These are phyloP conservation scores for Embiotoca jacksoni DNA, from an alignment of 2,113 vertebrate genomes.

Conservation along the genomic window DNA sequence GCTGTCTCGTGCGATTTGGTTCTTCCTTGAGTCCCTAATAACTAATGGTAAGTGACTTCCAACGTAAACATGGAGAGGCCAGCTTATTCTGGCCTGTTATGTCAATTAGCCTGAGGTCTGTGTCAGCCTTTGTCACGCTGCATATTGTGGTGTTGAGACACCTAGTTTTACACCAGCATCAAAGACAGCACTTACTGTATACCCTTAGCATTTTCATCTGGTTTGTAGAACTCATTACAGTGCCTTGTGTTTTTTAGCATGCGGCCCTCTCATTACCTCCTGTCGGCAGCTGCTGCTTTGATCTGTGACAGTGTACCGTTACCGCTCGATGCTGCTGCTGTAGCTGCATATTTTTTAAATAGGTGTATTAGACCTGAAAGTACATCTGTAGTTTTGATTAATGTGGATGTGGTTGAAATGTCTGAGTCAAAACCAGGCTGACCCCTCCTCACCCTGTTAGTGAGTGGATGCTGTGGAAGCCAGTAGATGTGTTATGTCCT, in stretches of 20 bases:
- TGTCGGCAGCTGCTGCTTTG: conserved; percentile 44
- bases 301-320: conserved; percentile 51
- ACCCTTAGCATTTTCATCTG: conserved; percentile 34
- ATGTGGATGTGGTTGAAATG: conserved; percentile 44
- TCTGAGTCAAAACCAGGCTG: conserved; percentile 27
- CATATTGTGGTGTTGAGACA: conserved; percentile 35
- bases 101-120: conserved; percentile 68
- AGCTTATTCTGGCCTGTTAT: conserved; percentile 70
- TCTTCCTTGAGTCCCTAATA: conserved; percentile 63
- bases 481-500: conserved; percentile 42
- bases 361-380: conserved; percentile 41
- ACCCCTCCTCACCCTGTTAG: conserved; percentile 56
- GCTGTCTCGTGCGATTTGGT: conserved; percentile 52
- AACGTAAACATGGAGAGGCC: conserved; percentile 81
- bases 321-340: conserved; percentile 10
- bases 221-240: conserved; percentile 49
- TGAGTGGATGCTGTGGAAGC: conserved; percentile 17
- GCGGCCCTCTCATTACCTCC: conserved; percentile 47
- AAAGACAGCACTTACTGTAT: conserved; percentile 27
- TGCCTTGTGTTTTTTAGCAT: conserved; percentile 50
- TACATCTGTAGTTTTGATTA: conserved; percentile 61
- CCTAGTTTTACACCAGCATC: conserved; percentile 22
- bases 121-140: conserved; percentile 81
- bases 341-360: conserved; percentile 35
- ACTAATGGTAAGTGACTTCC: conserved; percentile 82